Conservation (phyloP, 2,888 invertebrate species). For the Parnassius apollo region DNA sequence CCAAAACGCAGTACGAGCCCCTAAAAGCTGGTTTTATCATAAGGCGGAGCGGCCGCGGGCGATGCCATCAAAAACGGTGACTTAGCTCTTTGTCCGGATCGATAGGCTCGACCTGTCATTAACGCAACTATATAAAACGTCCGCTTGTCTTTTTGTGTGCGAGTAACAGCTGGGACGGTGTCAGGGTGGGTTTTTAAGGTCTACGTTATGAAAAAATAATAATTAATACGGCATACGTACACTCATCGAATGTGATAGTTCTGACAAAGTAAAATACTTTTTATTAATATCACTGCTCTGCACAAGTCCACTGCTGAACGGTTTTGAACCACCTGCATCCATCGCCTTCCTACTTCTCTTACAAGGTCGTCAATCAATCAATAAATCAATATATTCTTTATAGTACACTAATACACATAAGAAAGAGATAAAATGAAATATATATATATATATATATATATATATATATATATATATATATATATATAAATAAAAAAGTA, state of each 20-base stretch:
- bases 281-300: no score
- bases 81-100: constrained; percentile 56
- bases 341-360: no score
- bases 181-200: constrained; percentile 4
- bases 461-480: no score
- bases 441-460: no score
- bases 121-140: constrained; percentile 19
- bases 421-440: no score
- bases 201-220: constrained; percentile 2
- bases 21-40: constrained; percentile 11
- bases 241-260: not conserved
- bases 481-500: no score
- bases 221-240: not conserved
- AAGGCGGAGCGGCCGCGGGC: not conserved
- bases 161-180: constrained; percentile 15
- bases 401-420: no score
- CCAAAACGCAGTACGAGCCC: not conserved
- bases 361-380: no score
- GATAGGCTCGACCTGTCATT: constrained; percentile 36
- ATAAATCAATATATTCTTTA: no score
- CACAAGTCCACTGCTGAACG: no score
- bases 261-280: no score
- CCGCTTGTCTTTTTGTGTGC: constrained; percentile 12
- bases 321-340: no score
- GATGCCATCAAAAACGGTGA: constrained; percentile 66